Conservation (phyloP, 1,140 invertebrate genomes). For the Chlorops oryzae region DNA sequence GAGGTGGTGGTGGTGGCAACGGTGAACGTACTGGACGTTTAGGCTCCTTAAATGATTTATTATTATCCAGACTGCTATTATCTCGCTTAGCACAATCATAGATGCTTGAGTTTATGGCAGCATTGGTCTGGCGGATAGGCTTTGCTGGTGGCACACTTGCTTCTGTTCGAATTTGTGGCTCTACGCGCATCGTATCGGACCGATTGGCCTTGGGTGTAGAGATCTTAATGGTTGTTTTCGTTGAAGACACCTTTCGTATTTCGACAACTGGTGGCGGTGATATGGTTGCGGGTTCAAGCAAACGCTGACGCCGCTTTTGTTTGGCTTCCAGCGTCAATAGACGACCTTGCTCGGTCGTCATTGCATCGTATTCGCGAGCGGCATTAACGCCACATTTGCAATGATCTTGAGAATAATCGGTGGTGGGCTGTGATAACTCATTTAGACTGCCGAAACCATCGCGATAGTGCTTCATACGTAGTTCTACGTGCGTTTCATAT, state of each 20-base stretch:
- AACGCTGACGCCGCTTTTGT: slow-evolving; percentile 62
- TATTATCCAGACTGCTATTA: too few relatives aligned
- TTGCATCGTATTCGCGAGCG: neutral
- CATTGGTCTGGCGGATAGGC: neutral
- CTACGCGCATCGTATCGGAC: neutral
- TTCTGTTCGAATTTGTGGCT: neutral
- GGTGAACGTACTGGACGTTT: slow-evolving; percentile 19
- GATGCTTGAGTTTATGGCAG: neutral
- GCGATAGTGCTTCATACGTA: neutral
- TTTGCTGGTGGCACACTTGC: neutral
- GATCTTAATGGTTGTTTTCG: slow-evolving; percentile 39
- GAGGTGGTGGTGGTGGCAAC: slow-evolving; percentile 28
- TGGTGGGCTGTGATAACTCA: slow-evolving; percentile 56
- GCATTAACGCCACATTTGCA: slow-evolving; percentile 23
- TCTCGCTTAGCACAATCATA: too few relatives aligned
- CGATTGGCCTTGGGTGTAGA: slow-evolving; percentile 22
- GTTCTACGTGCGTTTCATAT: slow-evolving; percentile 7
- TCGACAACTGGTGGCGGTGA: slow-evolving; percentile 23
- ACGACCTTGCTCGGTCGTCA: slow-evolving; percentile 50
- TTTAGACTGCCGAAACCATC: slow-evolving; percentile 59
- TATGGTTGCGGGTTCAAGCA: slow-evolving; percentile 53
- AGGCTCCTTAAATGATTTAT: too few relatives aligned
- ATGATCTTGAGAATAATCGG: slow-evolving; percentile 9
- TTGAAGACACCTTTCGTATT: slow-evolving; percentile 17
- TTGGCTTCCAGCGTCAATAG: slow-evolving; percentile 58